phyloP scores from a whole-genome alignment of 2,113 vertebrate species.

The Triplophysa siluroides region DNA sequence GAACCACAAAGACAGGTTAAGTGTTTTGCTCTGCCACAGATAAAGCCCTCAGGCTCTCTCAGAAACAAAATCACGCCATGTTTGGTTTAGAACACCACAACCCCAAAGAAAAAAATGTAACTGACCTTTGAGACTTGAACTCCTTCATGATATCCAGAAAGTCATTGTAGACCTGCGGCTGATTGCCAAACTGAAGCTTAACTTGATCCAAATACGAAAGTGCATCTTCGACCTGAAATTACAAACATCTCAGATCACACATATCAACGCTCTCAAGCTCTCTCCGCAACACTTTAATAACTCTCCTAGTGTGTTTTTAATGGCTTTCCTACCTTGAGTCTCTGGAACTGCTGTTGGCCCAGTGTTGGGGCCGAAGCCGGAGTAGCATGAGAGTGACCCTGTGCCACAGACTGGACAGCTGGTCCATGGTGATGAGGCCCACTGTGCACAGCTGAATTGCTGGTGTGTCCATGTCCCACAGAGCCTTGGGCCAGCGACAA shows the following conservation, averaged over 20 bases:
- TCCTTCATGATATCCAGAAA: conserved; percentile 99
- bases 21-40: neutral
- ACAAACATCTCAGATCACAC: neutral
- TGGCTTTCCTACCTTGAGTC: conserved; percentile 84
- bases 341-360: conserved; percentile 97
- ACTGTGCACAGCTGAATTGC: conserved; percentile 80
- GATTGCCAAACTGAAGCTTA: conserved; percentile 97
- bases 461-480: conserved; percentile 83
- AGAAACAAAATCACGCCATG: neutral
- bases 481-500: conserved; percentile 92
- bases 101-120: neutral
- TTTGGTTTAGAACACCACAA: neutral
- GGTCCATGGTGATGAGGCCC: conserved; percentile 85
- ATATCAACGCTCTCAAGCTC: neutral
- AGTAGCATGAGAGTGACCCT: conserved; percentile 82
- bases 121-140: conserved; percentile 98
- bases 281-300: neutral
- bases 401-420: conserved; percentile 84
- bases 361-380: conserved; percentile 84
- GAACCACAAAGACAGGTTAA: conserved; percentile 2
- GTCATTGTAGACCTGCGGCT: conserved; percentile 99
- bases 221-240: conserved; percentile 90
- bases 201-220: conserved; percentile 98
- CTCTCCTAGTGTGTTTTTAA: neutral
- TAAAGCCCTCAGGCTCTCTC: neutral